Evolutionary conservation across 2,797 vertebrate species (phyloP).

Genomic region (Urosaurus nigricauda): DNA sequence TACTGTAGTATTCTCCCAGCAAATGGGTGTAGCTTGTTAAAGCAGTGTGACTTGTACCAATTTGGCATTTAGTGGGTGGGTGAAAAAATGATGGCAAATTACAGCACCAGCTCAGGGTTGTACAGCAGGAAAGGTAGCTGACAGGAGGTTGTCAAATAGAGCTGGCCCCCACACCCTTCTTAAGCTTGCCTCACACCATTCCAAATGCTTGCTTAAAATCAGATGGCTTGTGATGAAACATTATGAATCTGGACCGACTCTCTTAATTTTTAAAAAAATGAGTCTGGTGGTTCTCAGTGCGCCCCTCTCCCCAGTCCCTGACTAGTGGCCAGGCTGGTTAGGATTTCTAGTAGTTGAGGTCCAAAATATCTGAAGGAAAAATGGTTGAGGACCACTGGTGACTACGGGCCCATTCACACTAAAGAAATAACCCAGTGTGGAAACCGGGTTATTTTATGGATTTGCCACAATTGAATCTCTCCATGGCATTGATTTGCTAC

Average conservation of each 20-base stretch:
- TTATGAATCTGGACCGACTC: neutral
- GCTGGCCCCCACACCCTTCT: constrained; percentile 32
- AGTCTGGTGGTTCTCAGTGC: neutral
- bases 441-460: too few relatives aligned
- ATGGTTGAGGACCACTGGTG: neutral
- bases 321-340: too few relatives aligned
- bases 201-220: neutral
- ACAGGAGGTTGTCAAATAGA: constrained; percentile 38
- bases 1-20: neutral
- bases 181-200: neutral
- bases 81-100: constrained; percentile 60
- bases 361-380: neutral
- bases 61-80: constrained; percentile 63
- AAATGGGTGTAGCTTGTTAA: constrained; percentile 64
- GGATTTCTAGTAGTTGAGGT: neutral
- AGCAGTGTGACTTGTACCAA: constrained; percentile 53
- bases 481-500: too few relatives aligned
- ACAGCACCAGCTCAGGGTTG: constrained; percentile 1
- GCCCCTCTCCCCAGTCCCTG: too few relatives aligned
- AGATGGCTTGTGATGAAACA: neutral
- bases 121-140: constrained; percentile 45
- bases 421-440: too few relatives aligned
- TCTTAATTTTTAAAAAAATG: neutral
- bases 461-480: too few relatives aligned
- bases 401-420: too few relatives aligned